phyloP scores from a whole-genome alignment of 1,140 invertebrate genomes.

The Pseudomyrmex pallidus region DNA sequence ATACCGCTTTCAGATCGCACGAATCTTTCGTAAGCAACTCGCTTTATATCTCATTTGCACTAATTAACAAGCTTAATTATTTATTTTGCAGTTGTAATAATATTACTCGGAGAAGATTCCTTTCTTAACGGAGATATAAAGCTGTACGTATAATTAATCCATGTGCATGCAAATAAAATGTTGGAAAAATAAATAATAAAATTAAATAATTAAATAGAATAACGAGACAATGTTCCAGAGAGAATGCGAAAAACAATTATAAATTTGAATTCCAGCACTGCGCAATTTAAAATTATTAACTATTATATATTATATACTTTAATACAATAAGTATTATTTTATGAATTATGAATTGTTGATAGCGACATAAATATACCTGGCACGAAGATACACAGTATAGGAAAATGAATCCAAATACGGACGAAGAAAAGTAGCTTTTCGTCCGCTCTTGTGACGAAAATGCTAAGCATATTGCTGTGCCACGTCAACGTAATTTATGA shows the following conservation, averaged over 20 bases:
- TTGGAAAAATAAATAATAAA: background rate
- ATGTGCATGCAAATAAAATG: background rate
- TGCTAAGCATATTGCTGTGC: constrained; percentile 31
- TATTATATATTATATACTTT: background rate
- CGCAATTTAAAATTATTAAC: constrained; percentile 1
- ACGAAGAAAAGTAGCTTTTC: background rate
- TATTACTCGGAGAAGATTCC: background rate
- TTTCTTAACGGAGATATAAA: background rate
- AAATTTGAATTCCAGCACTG: no score
- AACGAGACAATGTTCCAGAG: background rate
- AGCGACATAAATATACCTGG: background rate
- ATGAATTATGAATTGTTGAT: constrained; percentile 1
- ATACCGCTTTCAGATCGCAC: background rate
- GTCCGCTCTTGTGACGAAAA: constrained; percentile 23
- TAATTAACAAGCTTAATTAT: background rate
- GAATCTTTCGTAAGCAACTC: background rate
- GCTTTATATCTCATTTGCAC: background rate
- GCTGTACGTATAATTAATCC: background rate
- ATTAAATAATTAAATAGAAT: background rate
- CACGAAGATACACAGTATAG: no score
- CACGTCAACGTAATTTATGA: constrained; percentile 13
- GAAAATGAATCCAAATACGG: background rate
- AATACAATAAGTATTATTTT: background rate
- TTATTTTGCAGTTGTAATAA: background rate
- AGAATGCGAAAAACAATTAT: no score